Evolutionary conservation across 2,888 invertebrate genomes (phyloP).

Genomic region (Amblyjoppa proteus): DNA sequence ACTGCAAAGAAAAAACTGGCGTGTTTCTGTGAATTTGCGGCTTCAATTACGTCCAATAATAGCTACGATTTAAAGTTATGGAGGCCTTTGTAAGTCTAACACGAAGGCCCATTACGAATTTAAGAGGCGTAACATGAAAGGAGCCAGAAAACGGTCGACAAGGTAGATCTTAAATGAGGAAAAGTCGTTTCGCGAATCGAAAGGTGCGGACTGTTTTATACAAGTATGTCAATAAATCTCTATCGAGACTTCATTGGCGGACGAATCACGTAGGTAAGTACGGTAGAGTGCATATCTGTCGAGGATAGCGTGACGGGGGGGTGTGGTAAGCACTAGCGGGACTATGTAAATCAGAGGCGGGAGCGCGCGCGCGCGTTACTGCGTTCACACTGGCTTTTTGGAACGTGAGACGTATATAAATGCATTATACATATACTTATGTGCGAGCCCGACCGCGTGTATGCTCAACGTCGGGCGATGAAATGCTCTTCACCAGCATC

Average conservation of each 20-base stretch:
- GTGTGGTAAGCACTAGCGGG: constrained; percentile 26
- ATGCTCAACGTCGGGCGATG: constrained; percentile 3
- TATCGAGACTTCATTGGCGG: constrained; percentile 30
- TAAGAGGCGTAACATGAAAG: background rate
- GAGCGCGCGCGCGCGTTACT: constrained; percentile 32
- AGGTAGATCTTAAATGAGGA: background rate
- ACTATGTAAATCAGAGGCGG: constrained; percentile 48
- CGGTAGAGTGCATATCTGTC: constrained; percentile 30
- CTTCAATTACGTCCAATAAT: too few species aligned
- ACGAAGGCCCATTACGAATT: background rate
- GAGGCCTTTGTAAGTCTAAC: background rate
- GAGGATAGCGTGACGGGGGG: background rate
- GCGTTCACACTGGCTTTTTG: constrained; percentile 17
- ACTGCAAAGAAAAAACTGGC: background rate
- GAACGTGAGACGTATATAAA: constrained; percentile 59
- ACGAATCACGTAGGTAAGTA: constrained; percentile 44
- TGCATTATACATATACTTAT: constrained; percentile 43
- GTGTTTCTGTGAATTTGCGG: background rate
- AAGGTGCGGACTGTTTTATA: constrained; percentile 1
- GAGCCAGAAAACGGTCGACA: background rate
- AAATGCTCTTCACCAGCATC: constrained; percentile 28
- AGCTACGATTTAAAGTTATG: background rate
- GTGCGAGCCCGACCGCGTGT: constrained; percentile 31
- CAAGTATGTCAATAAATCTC: constrained; percentile 33
- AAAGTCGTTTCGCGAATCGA: background rate